Conservation (phyloP, 2,113 vertebrate species). For the Anoplopoma fimbria region DNA sequence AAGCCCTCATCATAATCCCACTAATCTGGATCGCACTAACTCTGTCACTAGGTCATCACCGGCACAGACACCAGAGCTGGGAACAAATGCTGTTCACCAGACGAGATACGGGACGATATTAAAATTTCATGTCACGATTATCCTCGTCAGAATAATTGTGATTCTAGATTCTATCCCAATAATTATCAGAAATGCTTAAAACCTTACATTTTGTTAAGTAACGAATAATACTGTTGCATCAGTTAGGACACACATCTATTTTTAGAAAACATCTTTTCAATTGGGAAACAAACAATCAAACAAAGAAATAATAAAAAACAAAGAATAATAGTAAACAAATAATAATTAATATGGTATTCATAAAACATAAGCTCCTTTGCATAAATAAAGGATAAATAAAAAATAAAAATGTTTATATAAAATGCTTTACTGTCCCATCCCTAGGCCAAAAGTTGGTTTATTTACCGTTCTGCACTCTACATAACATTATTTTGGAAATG, state of each 20-base stretch:
- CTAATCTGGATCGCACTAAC: slow-evolving; percentile 73
- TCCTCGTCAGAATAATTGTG: background rate
- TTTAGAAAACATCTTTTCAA: too few species aligned
- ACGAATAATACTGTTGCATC: background rate
- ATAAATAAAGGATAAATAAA: too few species aligned
- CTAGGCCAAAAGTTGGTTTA: too few species aligned
- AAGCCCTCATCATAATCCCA: slow-evolving; percentile 69
- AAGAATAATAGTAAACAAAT: too few species aligned
- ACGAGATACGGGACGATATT: too few species aligned
- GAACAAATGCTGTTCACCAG: background rate
- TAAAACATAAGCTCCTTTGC: background rate
- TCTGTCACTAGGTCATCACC: slow-evolving; percentile 70
- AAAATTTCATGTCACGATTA: too few species aligned
- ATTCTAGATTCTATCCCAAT: background rate
- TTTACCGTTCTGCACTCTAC: background rate
- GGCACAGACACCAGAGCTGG: slow-evolving; percentile 18
- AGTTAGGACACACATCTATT: background rate
- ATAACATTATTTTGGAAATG: background rate
- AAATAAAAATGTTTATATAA: too few species aligned
- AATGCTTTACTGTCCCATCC: too few species aligned
- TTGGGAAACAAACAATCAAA: too few species aligned
- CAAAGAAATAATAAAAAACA: too few species aligned
- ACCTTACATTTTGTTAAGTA: background rate
- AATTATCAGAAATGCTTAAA: background rate
- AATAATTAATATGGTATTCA: background rate